A percentile compares a stretch with the other conserved stretches of the same genome.
phyloP scores from a whole-genome alignment of 2,888 invertebrate species.

The Sesia apiformis region DNA sequence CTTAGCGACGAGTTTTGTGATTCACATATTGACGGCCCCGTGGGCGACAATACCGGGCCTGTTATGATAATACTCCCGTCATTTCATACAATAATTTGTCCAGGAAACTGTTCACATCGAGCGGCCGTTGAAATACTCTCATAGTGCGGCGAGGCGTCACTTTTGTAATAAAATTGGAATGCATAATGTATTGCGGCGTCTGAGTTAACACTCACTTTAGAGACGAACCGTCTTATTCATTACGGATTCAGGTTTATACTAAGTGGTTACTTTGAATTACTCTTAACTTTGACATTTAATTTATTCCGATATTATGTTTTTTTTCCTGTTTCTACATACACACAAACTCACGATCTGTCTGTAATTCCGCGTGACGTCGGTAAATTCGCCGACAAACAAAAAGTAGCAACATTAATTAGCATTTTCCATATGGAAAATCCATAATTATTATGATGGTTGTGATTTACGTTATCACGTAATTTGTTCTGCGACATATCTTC shows the following conservation, averaged over 20 bases:
- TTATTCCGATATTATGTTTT: too few species aligned
- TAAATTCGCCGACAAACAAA: too few species aligned
- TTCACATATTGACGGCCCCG: constrained; percentile 54
- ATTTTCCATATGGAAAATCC: too few species aligned
- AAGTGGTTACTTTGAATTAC: not conserved
- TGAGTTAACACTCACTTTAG: not conserved
- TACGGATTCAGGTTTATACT: not conserved
- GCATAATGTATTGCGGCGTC: constrained; percentile 1
- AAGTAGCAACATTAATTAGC: too few species aligned
- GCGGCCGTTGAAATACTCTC: constrained; percentile 23
- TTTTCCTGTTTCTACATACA: too few species aligned
- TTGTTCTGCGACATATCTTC: too few species aligned
- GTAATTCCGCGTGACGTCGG: too few species aligned
- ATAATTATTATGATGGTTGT: too few species aligned
- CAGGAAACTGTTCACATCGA: constrained; percentile 30
- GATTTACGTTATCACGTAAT: too few species aligned
- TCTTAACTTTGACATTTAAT: not conserved
- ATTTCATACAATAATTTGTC: constrained; percentile 54
- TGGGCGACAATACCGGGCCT: constrained; percentile 58
- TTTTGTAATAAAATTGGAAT: constrained; percentile 26
- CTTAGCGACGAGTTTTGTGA: constrained; percentile 65
- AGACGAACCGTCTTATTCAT: not conserved
- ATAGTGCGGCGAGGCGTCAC: constrained; percentile 16
- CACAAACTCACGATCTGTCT: too few species aligned
- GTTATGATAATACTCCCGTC: constrained; percentile 67